A percentile compares a stretch with the other conserved stretches of the same genome.
Conservation (phyloP, 1,140 invertebrate genomes). For the Centruroides vittatus region DNA sequence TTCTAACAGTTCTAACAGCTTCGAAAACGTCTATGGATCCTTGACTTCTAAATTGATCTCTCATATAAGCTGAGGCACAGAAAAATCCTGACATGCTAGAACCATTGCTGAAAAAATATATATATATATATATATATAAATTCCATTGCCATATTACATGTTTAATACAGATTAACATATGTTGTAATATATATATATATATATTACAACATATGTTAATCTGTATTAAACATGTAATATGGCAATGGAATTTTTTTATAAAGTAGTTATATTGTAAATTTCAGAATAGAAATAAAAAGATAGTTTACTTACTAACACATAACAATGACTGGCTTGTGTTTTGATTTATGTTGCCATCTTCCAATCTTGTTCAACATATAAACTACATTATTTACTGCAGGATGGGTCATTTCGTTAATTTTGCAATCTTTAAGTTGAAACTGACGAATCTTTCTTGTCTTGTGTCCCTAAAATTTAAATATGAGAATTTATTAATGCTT, state of each 20-base stretch:
- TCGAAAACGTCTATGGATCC: conserved; percentile 32
- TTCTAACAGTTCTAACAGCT: conserved; percentile 25
- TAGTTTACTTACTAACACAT: conserved; percentile 13
- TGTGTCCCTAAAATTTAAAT: no score
- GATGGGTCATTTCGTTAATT: conserved; percentile 9
- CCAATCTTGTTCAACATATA: conserved; percentile 8
- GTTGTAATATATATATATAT: no score
- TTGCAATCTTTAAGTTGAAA: conserved; percentile 10
- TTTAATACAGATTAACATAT: no score
- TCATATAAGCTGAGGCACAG: conserved; percentile 26
- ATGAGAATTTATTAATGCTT: no score
- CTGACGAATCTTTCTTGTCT: no score
- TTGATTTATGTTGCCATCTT: conserved; percentile 6
- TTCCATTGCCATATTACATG: no score
- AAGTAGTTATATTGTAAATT: no score
- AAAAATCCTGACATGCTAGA: conserved; percentile 29
- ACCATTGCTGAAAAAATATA: conserved; percentile 27
- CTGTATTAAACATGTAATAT: no score
- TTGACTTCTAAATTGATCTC: conserved; percentile 29
- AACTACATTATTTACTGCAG: conserved; percentile 7
- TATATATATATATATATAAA: no score
- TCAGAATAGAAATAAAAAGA: neutral
- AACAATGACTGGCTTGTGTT: conserved; percentile 3
- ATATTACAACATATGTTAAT: no score
- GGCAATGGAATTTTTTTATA: no score